Base-by-base conservation (phyloP, 2,888 invertebrate species). In the Rutpela maculata region DNA sequence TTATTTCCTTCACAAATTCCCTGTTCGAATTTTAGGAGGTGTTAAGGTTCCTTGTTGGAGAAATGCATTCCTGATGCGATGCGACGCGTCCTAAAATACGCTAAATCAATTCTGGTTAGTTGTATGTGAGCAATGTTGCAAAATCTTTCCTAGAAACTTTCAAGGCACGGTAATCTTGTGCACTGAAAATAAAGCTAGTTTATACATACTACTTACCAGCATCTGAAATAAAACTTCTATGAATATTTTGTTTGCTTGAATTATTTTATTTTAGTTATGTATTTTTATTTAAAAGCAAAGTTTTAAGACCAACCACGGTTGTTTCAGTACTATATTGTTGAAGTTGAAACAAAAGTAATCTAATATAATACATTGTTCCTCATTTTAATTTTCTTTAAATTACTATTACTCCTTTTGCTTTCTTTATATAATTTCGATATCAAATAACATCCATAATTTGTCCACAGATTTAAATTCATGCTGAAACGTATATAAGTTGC, bases 1-100 rank as follows among this genome's bases (percentile, higher is more conserved):
- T 83, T 84, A 84, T 85, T 84, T 85, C 83, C 85, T 81, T 75
- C 69, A 81, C 80, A 78, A 79, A 78, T 78, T 81, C 79, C 77
- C 78, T 76, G 69, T 80, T 74, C 75, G 69, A 78, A 68, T 77
- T 79, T 82, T 81, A 82, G 78, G 80, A 78, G 74, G 74, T 80
- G 78, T 79, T 83, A 78, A 75, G 74, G 75, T 59, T 71, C 78
- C 67, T 69, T 76, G 78, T 72, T 76, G 50, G 68, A 72, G 73
- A 78, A 75, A 79, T 82, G 79, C 80, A 80, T 75, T 67, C 77
- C 59, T 80, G 76, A 78, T 77, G 79, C 78, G 57, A 6, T 31
- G 65, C 38, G 26, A n/a, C 22, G 35, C 65, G 56, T 57, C 63
- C 62, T 57, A 56, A 68, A 74, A 60, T 50, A 19, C 31, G 31